phyloP scores from a whole-genome alignment of 2,797 vertebrate species.

The Myotis findleyi region DNA sequence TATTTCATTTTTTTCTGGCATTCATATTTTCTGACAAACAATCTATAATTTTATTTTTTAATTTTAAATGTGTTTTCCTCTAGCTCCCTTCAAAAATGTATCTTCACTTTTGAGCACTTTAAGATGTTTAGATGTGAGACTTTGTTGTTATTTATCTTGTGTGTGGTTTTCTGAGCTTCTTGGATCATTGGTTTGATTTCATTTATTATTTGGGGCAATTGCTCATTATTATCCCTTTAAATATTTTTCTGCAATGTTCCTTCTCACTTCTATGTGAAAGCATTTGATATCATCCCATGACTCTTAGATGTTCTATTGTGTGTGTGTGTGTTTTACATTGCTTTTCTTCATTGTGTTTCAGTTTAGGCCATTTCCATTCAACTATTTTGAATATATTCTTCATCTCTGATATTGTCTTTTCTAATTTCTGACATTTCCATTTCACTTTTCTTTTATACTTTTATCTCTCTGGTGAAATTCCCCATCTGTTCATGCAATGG shows the following conservation, averaged over 20 bases:
- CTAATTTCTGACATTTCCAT: not conserved
- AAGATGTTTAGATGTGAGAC: not conserved
- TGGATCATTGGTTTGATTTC: not conserved
- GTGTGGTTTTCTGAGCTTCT: not conserved
- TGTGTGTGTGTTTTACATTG: not conserved
- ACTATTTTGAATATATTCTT: not conserved
- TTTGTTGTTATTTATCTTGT: not conserved
- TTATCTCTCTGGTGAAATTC: not conserved
- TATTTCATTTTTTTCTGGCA: not conserved
- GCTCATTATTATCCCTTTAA: not conserved
- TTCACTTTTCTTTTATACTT: not conserved
- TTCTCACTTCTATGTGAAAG: not conserved
- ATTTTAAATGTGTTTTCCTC: not conserved
- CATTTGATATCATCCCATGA: not conserved
- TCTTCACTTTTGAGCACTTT: not conserved
- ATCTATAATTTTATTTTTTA: not conserved
- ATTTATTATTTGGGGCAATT: constrained; percentile 5
- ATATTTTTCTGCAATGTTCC: not conserved
- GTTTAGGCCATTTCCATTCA: not conserved
- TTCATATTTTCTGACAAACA: not conserved
- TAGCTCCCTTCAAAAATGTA: not conserved
- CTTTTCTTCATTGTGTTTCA: constrained; percentile 13
- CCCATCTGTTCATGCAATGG: not conserved
- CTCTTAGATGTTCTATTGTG: not conserved
- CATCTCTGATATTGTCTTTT: not conserved